These are phyloP conservation scores for Rhyacophila evoluta DNA, from an alignment of 2,888 invertebrate genomes.

Conservation along the genomic window DNA sequence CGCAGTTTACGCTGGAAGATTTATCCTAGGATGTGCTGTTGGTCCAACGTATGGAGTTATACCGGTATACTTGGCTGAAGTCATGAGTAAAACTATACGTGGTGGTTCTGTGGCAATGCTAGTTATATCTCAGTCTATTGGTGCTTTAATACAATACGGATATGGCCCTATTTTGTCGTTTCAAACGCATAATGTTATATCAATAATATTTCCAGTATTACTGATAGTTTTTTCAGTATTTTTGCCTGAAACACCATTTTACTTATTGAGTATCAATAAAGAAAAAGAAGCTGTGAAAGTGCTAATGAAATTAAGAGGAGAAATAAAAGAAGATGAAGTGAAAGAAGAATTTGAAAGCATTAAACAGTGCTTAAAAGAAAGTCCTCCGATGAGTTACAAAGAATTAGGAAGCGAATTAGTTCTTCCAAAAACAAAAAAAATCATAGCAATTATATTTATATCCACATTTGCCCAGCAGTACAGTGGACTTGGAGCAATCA, in stretches of 20 bases:
- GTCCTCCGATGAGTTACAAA: conserved; percentile 40
- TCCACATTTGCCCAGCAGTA: conserved; percentile 62
- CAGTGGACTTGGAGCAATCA: conserved; percentile 63
- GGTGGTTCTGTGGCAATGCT: conserved; percentile 44
- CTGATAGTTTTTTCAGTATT: conserved; percentile 39
- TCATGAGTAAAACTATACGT: conserved; percentile 45
- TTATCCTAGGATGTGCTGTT: conserved; percentile 48
- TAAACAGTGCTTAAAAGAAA: conserved; percentile 49
- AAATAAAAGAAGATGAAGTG: conserved; percentile 25
- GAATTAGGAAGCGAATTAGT: conserved; percentile 44
- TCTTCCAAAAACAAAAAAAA: conserved; percentile 43
- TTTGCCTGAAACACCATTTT: conserved; percentile 49
- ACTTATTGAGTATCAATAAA: conserved; percentile 41
- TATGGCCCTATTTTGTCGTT: conserved; percentile 45
- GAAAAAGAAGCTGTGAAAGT: conserved; percentile 38
- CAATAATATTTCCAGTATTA: conserved; percentile 39
- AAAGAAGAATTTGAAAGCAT: conserved; percentile 46
- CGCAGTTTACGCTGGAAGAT: conserved; percentile 48
- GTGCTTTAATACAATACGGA: conserved; percentile 45
- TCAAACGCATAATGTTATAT: conserved; percentile 39
- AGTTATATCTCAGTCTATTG: conserved; percentile 47
- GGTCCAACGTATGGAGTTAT: conserved; percentile 51
- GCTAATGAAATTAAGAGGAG: conserved; percentile 46
- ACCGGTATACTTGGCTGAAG: conserved; percentile 50
- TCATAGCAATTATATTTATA: conserved; percentile 56